Conservation (phyloP, 2,113 vertebrate genomes). For the Prinia subflava region DNA sequence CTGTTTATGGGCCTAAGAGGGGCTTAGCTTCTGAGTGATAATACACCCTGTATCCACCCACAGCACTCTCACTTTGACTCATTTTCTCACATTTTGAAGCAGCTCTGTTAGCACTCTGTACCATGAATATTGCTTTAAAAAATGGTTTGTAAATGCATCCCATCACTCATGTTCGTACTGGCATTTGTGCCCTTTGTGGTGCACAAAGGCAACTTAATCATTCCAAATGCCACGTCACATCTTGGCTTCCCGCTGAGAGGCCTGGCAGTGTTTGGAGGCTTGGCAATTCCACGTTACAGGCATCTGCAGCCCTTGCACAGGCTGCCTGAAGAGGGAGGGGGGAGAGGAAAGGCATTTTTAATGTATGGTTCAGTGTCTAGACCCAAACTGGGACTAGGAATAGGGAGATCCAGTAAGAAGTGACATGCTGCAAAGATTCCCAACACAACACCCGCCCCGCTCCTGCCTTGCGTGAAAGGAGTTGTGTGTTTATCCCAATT, state of each 20-base stretch:
- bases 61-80: background rate
- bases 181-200: background rate
- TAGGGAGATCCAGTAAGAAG: background rate
- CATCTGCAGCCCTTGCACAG: background rate
- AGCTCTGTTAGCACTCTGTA: background rate
- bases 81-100: background rate
- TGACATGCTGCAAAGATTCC: background rate
- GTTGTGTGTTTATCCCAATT: fast-evolving
- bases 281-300: background rate
- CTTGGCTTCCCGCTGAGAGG: background rate
- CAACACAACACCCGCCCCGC: fast-evolving
- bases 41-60: background rate
- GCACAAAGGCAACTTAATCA: background rate
- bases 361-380: background rate
- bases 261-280: background rate
- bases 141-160: background rate
- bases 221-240: background rate
- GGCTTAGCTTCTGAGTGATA: background rate
- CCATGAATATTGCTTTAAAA: background rate
- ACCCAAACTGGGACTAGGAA: background rate
- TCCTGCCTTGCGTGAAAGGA: background rate
- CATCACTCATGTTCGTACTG: background rate
- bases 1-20: background rate
- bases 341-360: background rate
- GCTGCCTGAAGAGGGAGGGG: background rate